Evolutionary conservation across 2,113 vertebrate genomes (phyloP).

Genomic region (Laticauda colubrina): DNA sequence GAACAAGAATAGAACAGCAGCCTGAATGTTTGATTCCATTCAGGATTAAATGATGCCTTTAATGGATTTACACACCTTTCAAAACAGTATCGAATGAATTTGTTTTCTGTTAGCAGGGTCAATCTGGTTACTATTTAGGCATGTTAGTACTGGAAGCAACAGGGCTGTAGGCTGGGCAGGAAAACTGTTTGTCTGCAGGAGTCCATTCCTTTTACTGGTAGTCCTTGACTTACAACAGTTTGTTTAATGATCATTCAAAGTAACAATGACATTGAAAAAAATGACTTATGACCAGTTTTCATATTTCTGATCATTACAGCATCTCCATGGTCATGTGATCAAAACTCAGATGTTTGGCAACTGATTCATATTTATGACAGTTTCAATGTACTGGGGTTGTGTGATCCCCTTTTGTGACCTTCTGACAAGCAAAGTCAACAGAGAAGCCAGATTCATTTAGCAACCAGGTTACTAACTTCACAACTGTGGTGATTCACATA

Average conservation of each 20-base stretch:
- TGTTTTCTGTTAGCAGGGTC: not conserved
- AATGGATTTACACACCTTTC: not conserved
- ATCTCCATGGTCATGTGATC: too few relatives aligned
- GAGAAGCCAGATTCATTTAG: not conserved
- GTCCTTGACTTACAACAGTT: not conserved
- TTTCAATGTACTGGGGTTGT: too few relatives aligned
- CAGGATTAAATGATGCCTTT: not conserved
- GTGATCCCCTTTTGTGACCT: too few relatives aligned
- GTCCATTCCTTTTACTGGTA: not conserved
- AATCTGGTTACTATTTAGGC: not conserved
- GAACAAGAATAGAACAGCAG: not conserved
- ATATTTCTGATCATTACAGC: too few relatives aligned
- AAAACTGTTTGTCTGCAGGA: not conserved
- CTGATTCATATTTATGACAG: too few relatives aligned
- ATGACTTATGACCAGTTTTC: too few relatives aligned
- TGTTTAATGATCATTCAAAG: too few relatives aligned
- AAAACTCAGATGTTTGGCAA: too few relatives aligned
- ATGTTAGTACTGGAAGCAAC: not conserved
- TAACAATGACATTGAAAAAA: too few relatives aligned
- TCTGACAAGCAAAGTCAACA: not conserved
- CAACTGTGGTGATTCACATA: not conserved
- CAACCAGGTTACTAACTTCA: not conserved
- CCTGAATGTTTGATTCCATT: not conserved
- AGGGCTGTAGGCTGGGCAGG: not conserved
- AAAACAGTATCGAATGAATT: not conserved